Evolutionary conservation across 2,113 vertebrate species (phyloP), one percentile per base, ranked within the genome.

Genomic region (Malurus alboscapulatus): DNA sequence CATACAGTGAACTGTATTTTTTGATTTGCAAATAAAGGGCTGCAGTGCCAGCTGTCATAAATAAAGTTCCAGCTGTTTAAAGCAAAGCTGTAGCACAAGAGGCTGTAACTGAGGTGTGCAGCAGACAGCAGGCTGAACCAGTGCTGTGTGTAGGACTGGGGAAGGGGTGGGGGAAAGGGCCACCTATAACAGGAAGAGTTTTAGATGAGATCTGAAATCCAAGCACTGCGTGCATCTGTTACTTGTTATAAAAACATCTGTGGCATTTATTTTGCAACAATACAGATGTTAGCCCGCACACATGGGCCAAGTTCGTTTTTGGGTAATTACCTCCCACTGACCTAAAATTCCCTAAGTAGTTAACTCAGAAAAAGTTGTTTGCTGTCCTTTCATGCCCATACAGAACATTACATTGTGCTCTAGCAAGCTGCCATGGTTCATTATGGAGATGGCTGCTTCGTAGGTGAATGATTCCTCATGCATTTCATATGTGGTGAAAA

Each of bases 231-330:
- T 5, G 12, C 81, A 93, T 94, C 91, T 96, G 94, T 71, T 96
- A 71, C 71, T 93, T 85, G 58, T 96, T 96, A 77, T 78, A 67
- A 63, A 92, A 94, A 90, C 90, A 92, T 96, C 91, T 93, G 79
- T 84, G 65, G 51, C 87, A 81, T 91, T 95, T 94, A 85, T 90
- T 94, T 94, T 94, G 82, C 90, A 94, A 74, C 1, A 12, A 71
- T 94, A 91, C 91, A 92, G 85, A 95, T 94, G 87, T 93, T 80
- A 93, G 84, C 40, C 54, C 53, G 87, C 36, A 67, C 29, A 59
- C n/a, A 26, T 1, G 0, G 59, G 91, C 93, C 93, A 96, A 96
- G 55, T 92, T 94, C 16, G 1, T 59, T 90, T 95, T 95, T 19
- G 82, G 63, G 61, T 90, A 91, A 90, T 92, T 93, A 88, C 68